Evolutionary conservation across 2,113 vertebrate species (phyloP), one percentile per base, ranked within the genome.

Genomic region (Phylloscopus trochilus): DNA sequence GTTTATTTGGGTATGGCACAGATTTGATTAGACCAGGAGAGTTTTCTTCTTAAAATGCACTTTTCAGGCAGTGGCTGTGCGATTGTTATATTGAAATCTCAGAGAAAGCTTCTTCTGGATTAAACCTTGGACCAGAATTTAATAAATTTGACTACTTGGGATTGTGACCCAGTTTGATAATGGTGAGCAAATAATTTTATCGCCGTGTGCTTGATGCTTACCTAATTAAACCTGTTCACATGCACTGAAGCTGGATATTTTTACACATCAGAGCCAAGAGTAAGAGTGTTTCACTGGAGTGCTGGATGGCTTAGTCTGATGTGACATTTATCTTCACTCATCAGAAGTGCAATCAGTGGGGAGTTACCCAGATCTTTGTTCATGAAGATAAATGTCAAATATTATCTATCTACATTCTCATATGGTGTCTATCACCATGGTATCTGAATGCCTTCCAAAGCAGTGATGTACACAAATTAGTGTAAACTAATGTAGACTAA

Each of bases 341-440:
- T 96, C 92, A 94, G 60, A 90, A 92, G 76, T 90, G 93, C 83
- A 93, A 52, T 92, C 85, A 89, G 64, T 89, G 80, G 79, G 92
- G 94, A 93, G 96, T 96, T 96, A 93, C 92, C 91, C 76, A 81
- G 60, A 77, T 81, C 72, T 95, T 91, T 87, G 79, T 93, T 94
- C 49, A 33, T 75, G 88, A 86, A 96, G 95, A 93, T 96, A 96
- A 96, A 88, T 81, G 94, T 97, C 94, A 97, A 90, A 94, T 90
- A 73, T 83, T 97, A 91, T 97, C 95, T 76, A 87, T 95, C 95
- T 89, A 33, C 77, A 53, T 96, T 93, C 47, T 96, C 47, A 35
- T 60, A 79, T 15, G 74, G 37, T 94, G 83, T 95, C 92, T 93
- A 79, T 95, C 83, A 76, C 77, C 73, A 81, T 83, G 75, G 84